These are phyloP conservation scores for Rhagologus leucostigma DNA, from an alignment of 2,113 vertebrate genomes.

Conservation along the genomic window DNA sequence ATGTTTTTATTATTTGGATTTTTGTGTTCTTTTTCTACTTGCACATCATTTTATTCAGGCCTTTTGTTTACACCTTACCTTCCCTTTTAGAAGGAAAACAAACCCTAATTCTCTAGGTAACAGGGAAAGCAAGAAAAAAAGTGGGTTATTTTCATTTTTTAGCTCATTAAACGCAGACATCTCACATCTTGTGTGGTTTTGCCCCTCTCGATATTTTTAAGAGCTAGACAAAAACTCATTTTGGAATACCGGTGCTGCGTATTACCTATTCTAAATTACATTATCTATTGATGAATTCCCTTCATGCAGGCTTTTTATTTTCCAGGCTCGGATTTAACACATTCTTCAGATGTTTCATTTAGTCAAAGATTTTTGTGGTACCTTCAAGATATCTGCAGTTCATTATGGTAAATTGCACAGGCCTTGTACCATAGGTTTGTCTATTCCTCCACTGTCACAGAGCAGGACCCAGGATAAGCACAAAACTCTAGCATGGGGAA, in stretches of 20 bases:
- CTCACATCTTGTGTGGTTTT: rapidly evolving
- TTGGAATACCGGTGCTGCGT: background rate
- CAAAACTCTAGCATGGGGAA: background rate
- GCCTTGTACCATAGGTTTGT: background rate
- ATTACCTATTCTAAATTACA: background rate
- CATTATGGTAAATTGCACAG: background rate
- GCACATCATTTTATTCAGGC: background rate
- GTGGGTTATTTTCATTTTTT: background rate
- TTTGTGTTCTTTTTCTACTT: background rate
- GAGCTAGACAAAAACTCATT: background rate
- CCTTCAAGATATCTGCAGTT: background rate
- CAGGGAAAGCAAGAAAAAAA: background rate
- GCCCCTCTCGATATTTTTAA: background rate
- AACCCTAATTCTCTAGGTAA: background rate
- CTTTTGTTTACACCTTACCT: background rate
- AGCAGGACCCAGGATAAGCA: background rate
- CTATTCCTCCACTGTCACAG: background rate
- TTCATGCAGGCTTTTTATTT: background rate
- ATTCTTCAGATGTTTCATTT: background rate
- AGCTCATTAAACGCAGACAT: background rate
- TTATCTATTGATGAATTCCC: background rate
- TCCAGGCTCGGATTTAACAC: background rate
- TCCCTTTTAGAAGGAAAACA: background rate
- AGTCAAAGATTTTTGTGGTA: background rate
- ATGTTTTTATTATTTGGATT: background rate